Conservation (phyloP, 2,797 vertebrate genomes). For the Poeciliopsis turneri region DNA sequence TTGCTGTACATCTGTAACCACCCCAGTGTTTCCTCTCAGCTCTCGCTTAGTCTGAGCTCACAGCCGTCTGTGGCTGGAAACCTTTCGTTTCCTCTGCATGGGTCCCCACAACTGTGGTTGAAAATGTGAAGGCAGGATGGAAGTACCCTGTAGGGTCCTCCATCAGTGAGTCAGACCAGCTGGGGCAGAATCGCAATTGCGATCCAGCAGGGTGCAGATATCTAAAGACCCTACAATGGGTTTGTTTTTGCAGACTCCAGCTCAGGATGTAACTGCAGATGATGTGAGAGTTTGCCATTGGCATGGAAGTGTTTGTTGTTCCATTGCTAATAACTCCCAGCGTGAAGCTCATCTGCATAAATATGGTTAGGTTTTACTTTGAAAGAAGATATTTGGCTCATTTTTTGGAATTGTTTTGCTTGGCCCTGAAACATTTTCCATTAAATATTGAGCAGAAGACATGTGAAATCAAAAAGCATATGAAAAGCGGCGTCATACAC, state of each 20-base stretch:
- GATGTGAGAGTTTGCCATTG: conserved; percentile 34
- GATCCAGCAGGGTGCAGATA: conserved; percentile 44
- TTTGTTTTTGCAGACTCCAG: conserved; percentile 47
- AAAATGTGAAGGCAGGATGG: conserved; percentile 39
- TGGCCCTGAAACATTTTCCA: not conserved
- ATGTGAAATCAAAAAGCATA: not conserved
- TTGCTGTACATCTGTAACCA: conserved; percentile 40
- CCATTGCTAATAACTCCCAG: conserved; percentile 9
- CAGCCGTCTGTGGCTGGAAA: conserved; percentile 47
- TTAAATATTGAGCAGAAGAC: not conserved
- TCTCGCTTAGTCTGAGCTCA: conserved; percentile 30
- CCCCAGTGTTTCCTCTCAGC: conserved; percentile 15
- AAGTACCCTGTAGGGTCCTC: conserved; percentile 54
- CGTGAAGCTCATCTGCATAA: not conserved
- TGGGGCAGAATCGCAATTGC: conserved; percentile 52
- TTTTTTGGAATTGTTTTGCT: not conserved
- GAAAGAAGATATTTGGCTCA: conserved; percentile 3
- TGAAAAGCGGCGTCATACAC: not conserved
- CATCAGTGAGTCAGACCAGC: conserved; percentile 53
- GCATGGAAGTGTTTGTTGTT: conserved; percentile 29
- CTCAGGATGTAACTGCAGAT: conserved; percentile 35
- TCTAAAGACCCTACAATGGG: conserved; percentile 45
- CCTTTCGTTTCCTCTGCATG: conserved; percentile 45
- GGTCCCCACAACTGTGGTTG: conserved; percentile 34
- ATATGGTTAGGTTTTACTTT: not conserved